phyloP scores from a whole-genome alignment of 2,888 invertebrate genomes.

The Diachrysia chrysitis region DNA sequence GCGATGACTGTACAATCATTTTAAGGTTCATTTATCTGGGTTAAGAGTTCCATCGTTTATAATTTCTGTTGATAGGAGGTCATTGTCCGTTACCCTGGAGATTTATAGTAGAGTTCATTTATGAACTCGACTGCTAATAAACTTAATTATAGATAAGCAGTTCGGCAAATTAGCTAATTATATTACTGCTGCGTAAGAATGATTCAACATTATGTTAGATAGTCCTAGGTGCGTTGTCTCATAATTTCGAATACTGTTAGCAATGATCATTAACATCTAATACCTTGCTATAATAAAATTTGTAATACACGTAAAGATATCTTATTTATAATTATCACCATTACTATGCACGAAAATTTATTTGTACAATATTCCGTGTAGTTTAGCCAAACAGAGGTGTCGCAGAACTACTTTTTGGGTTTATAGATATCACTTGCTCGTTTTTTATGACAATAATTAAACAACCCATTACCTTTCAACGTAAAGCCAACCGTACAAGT shows the following conservation, averaged over 20 bases:
- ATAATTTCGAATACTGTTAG: not conserved
- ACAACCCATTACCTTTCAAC: too few species aligned
- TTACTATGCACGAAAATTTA: not conserved
- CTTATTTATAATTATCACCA: not conserved
- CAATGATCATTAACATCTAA: not conserved
- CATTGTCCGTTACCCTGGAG: constrained; percentile 33
- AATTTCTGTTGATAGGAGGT: constrained; percentile 54
- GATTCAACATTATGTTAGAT: not conserved
- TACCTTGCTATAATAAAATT: not conserved
- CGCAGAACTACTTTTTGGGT: too few species aligned
- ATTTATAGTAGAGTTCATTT: not conserved
- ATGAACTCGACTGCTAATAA: not conserved
- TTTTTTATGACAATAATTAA: too few species aligned
- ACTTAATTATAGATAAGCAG: constrained; percentile 1
- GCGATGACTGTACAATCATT: constrained; percentile 31
- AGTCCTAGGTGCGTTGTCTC: not conserved
- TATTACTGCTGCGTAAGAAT: not conserved
- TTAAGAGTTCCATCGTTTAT: constrained; percentile 54
- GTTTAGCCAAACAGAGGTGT: too few species aligned
- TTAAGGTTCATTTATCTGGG: constrained; percentile 50
- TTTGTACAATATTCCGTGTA: not conserved
- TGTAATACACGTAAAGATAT: not conserved
- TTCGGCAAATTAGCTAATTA: not conserved
- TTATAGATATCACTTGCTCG: too few species aligned
- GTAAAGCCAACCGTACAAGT: too few species aligned